Conservation (phyloP, 2,113 vertebrate genomes). For the Arvicanthis niloticus region DNA sequence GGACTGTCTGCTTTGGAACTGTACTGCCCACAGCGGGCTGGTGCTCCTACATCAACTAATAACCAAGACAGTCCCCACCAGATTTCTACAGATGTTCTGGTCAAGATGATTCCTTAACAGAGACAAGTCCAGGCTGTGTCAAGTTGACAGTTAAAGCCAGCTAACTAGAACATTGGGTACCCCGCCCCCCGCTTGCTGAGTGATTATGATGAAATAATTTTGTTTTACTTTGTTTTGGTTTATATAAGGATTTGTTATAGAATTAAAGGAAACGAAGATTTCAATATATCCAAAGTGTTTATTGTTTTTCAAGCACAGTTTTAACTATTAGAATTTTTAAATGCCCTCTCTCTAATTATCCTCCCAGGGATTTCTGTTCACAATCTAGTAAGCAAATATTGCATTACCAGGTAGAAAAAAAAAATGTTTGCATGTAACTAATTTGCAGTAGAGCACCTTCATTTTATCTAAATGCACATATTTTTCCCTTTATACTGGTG, state of each 20-base stretch:
- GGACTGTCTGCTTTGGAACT: background rate
- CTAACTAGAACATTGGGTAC: background rate
- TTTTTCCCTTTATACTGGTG: background rate
- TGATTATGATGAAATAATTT: background rate
- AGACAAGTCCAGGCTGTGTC: background rate
- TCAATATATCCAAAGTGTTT: conserved; percentile 1
- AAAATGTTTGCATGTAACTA: background rate
- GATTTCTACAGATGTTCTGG: too few species aligned
- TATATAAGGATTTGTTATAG: background rate
- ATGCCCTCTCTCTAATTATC: background rate
- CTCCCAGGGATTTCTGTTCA: background rate
- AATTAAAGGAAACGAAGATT: conserved; percentile 22
- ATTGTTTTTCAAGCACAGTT: background rate
- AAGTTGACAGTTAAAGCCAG: background rate
- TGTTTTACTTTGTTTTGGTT: background rate
- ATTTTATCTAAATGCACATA: background rate
- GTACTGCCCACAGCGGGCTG: background rate
- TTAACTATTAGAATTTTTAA: background rate
- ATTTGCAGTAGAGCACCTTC: background rate
- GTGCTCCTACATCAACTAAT: background rate
- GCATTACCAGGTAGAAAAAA: conserved; percentile 20
- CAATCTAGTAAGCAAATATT: background rate
- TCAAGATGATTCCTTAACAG: background rate
- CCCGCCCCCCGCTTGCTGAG: background rate
- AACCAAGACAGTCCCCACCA: background rate